phyloP scores from a whole-genome alignment of 2,888 invertebrate genomes.

The Morpho helenor region DNA sequence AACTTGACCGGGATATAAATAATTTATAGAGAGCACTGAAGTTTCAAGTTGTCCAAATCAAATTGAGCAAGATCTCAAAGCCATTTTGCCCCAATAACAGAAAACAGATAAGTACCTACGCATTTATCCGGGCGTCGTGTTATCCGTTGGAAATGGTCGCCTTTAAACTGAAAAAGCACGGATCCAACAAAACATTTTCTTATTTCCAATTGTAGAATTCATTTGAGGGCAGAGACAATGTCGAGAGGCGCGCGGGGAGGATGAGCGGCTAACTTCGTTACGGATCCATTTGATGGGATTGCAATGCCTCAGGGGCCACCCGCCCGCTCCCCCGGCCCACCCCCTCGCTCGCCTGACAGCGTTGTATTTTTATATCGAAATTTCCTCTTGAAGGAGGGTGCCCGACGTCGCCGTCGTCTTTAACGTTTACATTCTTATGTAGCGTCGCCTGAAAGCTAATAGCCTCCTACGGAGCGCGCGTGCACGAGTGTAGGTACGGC shows the following conservation, averaged over 20 bases:
- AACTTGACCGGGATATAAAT: neutral
- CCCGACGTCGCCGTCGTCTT: constrained; percentile 69
- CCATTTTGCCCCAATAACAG: constrained; percentile 38
- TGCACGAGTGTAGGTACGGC: constrained; percentile 37
- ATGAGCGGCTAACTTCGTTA: constrained; percentile 85
- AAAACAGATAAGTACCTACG: constrained; percentile 25
- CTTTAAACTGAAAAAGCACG: constrained; percentile 76
- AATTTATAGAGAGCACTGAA: constrained; percentile 8
- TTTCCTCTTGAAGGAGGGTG: constrained; percentile 71
- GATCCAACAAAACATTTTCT: constrained; percentile 79
- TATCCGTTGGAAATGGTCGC: constrained; percentile 67
- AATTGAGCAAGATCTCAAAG: constrained; percentile 48
- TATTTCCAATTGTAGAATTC: constrained; percentile 80
- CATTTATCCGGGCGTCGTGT: constrained; percentile 50
- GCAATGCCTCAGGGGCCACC: constrained; percentile 78
- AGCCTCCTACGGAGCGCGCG: constrained; percentile 62
- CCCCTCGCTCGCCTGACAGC: constrained; percentile 50
- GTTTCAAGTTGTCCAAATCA: constrained; percentile 35
- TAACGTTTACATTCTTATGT: constrained; percentile 79
- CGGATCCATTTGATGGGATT: constrained; percentile 89
- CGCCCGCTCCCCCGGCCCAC: constrained; percentile 38
- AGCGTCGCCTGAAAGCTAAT: constrained; percentile 76
- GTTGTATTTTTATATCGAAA: constrained; percentile 79
- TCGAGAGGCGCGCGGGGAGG: constrained; percentile 77
- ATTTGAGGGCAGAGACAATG: constrained; percentile 80